Evolutionary conservation across 1,140 invertebrate species (phyloP).

Genomic region (Drosophila sechellia): DNA sequence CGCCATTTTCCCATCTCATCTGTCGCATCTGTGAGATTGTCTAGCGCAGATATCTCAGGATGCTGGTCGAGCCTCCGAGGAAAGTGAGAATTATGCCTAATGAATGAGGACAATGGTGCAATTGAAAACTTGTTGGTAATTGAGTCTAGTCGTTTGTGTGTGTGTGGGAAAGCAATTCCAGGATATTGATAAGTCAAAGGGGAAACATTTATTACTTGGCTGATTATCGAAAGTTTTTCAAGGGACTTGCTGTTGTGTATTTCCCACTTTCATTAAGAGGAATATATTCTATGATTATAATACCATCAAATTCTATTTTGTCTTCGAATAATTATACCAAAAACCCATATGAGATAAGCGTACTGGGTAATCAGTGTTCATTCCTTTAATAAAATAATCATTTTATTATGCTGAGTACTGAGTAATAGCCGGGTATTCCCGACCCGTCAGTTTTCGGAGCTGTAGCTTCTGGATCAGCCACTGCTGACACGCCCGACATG

Average conservation of each 20-base stretch:
- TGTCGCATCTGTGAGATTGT: conserved; percentile 66
- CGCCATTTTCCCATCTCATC: conserved; percentile 37
- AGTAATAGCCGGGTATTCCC: background rate
- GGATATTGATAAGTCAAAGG: background rate
- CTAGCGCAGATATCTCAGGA: conserved; percentile 51
- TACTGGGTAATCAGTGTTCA: background rate
- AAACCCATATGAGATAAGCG: background rate
- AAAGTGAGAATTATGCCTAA: conserved; percentile 63
- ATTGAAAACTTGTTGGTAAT: conserved; percentile 49
- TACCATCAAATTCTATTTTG: background rate
- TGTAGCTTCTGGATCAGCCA: conserved; percentile 20
- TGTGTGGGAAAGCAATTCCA: conserved; percentile 50
- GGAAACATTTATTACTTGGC: background rate
- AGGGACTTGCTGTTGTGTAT: background rate
- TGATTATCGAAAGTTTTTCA: background rate
- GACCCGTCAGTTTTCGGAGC: conserved; percentile 1
- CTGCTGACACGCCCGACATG: conserved; percentile 69
- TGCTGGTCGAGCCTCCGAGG: conserved; percentile 51
- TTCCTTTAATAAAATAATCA: background rate
- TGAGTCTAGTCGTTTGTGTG: conserved; percentile 10
- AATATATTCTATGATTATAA: no score
- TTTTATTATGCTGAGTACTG: no score
- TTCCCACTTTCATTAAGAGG: background rate
- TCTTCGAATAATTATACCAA: no score
- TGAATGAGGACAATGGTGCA: conserved; percentile 68